A percentile compares a stretch with the other conserved stretches of the same genome.
Evolutionary conservation across 1,140 invertebrate species (phyloP).

Genomic region (Matsumurasca onukii): DNA sequence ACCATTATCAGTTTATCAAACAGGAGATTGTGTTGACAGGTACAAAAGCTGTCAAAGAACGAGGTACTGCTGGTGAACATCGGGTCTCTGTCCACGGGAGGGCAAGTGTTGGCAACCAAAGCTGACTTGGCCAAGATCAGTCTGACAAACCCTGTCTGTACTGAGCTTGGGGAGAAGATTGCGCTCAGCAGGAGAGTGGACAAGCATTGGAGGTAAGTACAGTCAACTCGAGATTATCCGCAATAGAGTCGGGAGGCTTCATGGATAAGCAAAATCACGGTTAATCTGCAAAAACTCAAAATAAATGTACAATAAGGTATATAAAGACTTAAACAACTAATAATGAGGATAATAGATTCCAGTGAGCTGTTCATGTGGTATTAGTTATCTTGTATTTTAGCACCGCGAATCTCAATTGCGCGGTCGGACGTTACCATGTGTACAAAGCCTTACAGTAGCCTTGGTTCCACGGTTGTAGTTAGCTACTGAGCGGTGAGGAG

Average conservation of each 20-base stretch:
- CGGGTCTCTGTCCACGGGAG: conserved; percentile 97
- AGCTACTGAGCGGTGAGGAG: too few species aligned
- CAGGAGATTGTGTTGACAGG: conserved; percentile 53
- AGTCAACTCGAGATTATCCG: neutral
- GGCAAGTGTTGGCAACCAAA: conserved; percentile 93
- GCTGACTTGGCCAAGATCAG: conserved; percentile 98
- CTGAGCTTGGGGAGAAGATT: conserved; percentile 98
- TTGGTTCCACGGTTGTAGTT: too few species aligned
- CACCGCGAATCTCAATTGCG: neutral
- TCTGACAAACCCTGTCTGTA: conserved; percentile 97
- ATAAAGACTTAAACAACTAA: too few species aligned
- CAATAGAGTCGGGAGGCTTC: too few species aligned
- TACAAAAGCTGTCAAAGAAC: conserved; percentile 83
- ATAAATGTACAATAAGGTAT: too few species aligned
- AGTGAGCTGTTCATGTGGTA: conserved; percentile 6
- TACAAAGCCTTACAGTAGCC: too few species aligned
- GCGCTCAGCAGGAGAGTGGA: conserved; percentile 96
- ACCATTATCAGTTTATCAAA: too few species aligned
- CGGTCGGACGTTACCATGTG: too few species aligned
- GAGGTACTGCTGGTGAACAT: conserved; percentile 98
- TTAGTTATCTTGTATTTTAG: conserved; percentile 7
- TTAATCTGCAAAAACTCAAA: too few species aligned
- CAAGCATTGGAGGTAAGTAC: conserved; percentile 93
- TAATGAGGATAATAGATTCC: neutral
- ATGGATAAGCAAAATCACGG: too few species aligned